These are phyloP conservation scores for Nymphicus hollandicus DNA, from an alignment of 2,113 vertebrate genomes.

Conservation along the genomic window DNA sequence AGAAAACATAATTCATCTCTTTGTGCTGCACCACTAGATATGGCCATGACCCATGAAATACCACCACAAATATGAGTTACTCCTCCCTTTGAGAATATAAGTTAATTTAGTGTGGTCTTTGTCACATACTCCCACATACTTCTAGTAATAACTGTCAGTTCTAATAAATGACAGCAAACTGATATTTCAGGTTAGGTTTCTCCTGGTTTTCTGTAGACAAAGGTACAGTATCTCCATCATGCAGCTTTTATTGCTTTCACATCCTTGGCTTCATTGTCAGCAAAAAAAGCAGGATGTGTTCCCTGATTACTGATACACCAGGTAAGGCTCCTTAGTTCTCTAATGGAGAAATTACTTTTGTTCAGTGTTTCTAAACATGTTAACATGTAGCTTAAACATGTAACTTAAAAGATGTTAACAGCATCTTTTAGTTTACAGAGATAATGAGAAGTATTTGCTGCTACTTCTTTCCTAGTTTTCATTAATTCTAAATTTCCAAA, in stretches of 20 bases:
- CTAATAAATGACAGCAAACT: neutral
- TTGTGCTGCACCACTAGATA: neutral
- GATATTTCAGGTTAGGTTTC: neutral
- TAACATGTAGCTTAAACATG: neutral
- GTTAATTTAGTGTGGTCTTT: neutral
- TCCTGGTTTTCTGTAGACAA: conserved; percentile 4
- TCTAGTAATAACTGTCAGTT: neutral
- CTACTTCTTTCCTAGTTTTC: neutral
- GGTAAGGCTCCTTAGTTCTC: neutral
- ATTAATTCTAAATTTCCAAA: neutral
- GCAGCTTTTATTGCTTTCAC: neutral
- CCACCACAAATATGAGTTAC: neutral
- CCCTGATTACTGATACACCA: neutral
- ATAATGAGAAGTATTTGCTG: neutral
- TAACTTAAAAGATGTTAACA: neutral
- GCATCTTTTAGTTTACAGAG: neutral
- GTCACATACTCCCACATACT: neutral
- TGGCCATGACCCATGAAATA: neutral
- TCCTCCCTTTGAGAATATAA: neutral
- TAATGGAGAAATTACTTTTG: neutral
- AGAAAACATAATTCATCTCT: neutral
- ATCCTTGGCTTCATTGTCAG: neutral
- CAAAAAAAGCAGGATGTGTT: neutral
- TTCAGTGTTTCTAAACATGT: neutral
- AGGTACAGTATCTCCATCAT: neutral